Evolutionary conservation across 2,888 invertebrate species (phyloP).

Genomic region (Noctua fimbriata): DNA sequence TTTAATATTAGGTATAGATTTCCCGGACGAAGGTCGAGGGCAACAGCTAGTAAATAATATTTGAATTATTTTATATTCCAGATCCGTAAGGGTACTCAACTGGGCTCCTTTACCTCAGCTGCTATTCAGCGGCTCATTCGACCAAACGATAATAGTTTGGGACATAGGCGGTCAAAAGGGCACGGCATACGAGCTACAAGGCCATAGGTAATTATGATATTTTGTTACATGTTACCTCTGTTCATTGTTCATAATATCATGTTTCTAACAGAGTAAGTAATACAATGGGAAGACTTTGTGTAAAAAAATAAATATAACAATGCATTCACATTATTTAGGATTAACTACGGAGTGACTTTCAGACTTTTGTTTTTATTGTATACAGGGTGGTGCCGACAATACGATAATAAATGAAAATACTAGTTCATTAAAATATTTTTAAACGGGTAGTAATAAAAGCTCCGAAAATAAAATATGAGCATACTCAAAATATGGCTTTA

Average conservation of each 20-base stretch:
- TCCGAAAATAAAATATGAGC: too few species aligned
- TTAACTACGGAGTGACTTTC: background rate
- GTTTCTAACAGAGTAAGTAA: constrained; percentile 4
- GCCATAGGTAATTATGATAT: constrained; percentile 93
- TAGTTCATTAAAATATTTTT: too few species aligned
- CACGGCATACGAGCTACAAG: constrained; percentile 98
- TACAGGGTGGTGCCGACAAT: too few species aligned
- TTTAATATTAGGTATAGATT: too few species aligned
- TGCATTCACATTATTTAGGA: background rate
- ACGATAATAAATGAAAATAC: too few species aligned
- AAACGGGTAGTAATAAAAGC: too few species aligned
- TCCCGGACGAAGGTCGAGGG: too few species aligned
- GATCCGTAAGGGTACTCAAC: constrained; percentile 96
- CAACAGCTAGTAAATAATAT: background rate
- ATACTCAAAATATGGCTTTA: too few species aligned
- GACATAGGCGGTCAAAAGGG: constrained; percentile 99
- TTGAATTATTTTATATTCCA: constrained; percentile 70
- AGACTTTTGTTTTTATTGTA: background rate
- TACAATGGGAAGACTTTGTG: background rate
- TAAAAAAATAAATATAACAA: background rate
- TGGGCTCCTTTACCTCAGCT: constrained; percentile 98
- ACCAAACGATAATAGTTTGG: constrained; percentile 99
- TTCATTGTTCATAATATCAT: constrained; percentile 15
- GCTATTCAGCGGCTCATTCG: constrained; percentile 98
- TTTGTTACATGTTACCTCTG: constrained; percentile 21